These are phyloP conservation scores for Antedon mediterranea DNA, from an alignment of 53 echinoderm and acorn worm genomes.

Conservation along the genomic window DNA sequence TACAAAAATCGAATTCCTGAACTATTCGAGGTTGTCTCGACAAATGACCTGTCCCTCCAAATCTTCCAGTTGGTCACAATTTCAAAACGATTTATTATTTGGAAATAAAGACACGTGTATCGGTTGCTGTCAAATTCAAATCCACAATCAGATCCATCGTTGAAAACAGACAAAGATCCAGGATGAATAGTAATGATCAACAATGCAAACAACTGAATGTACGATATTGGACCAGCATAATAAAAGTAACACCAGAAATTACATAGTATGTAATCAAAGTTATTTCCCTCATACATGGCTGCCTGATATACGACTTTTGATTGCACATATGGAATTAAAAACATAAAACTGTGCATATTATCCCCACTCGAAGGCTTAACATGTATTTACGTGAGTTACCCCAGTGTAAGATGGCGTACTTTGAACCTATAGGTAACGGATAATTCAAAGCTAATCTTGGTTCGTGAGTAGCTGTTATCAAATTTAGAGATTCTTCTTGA, in stretches of 20 bases:
- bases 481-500: background rate
- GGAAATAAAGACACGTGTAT: background rate
- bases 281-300: too few species aligned
- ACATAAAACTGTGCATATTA: background rate
- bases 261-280: too few species aligned
- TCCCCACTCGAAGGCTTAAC: background rate
- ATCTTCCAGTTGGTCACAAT: background rate
- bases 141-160: background rate
- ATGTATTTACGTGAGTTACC: background rate
- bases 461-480: background rate
- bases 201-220: background rate
- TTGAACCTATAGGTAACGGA: background rate
- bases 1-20: background rate
- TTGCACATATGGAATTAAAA: background rate
- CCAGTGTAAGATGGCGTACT: background rate
- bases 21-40: background rate
- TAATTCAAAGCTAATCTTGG: background rate
- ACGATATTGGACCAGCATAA: background rate
- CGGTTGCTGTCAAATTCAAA: background rate
- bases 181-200: background rate
- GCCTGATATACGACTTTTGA: background rate
- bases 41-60: background rate
- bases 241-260: background rate
- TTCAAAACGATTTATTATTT: too few species aligned
- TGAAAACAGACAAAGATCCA: background rate